Percentiles rank a stretch among this genome's conserved stretches.
phyloP scores from a whole-genome alignment of 2,113 vertebrate genomes.

The Corythoichthys intestinalis region DNA sequence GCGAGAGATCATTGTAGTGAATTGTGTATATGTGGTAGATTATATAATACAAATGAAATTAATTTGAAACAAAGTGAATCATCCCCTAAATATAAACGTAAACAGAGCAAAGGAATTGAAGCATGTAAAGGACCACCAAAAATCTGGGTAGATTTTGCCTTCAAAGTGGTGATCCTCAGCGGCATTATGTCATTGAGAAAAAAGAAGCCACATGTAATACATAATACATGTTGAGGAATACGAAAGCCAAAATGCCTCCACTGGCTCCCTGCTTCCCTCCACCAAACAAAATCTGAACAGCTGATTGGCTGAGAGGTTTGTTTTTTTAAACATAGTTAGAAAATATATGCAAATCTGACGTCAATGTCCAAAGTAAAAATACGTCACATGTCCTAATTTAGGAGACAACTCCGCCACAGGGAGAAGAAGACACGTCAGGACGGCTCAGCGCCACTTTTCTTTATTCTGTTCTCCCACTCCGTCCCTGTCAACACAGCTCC shows the following conservation, averaged over 20 bases:
- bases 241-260: slow-evolving; percentile 51
- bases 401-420: slow-evolving; percentile 43
- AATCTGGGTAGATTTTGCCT: slow-evolving; percentile 22
- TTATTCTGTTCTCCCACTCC: slow-evolving; percentile 29
- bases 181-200: slow-evolving; percentile 39
- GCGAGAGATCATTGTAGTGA: not conserved
- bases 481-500: slow-evolving; percentile 32
- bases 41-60: not conserved
- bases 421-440: slow-evolving; percentile 42
- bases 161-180: slow-evolving; percentile 29
- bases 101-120: not conserved
- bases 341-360: slow-evolving; percentile 22
- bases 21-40: not conserved
- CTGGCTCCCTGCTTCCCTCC: slow-evolving; percentile 9
- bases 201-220: slow-evolving; percentile 48
- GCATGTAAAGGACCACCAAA: not conserved
- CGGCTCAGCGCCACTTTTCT: slow-evolving; percentile 33
- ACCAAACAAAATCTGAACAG: slow-evolving; percentile 36
- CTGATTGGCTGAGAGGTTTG: slow-evolving; percentile 31
- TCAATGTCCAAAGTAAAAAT: slow-evolving; percentile 20
- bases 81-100: not conserved
- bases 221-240: slow-evolving; percentile 41
- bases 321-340: slow-evolving; percentile 24
- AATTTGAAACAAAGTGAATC: not conserved
- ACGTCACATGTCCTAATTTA: slow-evolving; percentile 36